Conservation (phyloP, 2,797 vertebrate genomes). For the Vespertilio murinus region DNA sequence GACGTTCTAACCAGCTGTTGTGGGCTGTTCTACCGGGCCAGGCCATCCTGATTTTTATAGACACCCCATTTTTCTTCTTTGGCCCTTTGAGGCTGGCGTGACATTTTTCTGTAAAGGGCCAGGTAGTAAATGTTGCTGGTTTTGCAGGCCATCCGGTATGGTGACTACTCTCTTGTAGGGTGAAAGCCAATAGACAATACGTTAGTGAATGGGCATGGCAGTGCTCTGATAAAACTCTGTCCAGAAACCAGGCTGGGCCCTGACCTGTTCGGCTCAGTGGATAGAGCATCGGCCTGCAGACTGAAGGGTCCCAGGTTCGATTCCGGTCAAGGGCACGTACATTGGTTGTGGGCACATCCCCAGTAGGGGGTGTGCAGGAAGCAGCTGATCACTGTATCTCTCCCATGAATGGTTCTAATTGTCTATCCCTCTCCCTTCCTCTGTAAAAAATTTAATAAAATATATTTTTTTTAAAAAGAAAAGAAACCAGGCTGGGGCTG, state of each 20-base stretch:
- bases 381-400: no score
- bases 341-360: no score
- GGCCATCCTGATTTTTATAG: not conserved
- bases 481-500: not conserved
- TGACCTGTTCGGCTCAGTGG: no score
- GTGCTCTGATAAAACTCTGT: not conserved
- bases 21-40: no score
- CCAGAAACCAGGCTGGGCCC: not conserved
- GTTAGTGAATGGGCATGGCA: not conserved
- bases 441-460: no score
- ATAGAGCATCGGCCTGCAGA: no score
- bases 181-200: not conserved
- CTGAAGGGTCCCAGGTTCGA: no score
- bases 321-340: no score
- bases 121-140: not conserved
- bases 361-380: no score
- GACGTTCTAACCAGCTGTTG: no score
- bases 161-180: not conserved
- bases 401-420: no score
- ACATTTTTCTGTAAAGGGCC: not conserved
- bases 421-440: no score
- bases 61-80: not conserved
- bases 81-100: not conserved
- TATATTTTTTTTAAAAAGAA: not conserved
- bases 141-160: not conserved